Percentiles rank a stretch among this genome's conserved stretches.
These are phyloP conservation scores for Oscheius sp. DNA, from an alignment of 2,888 invertebrate genomes.

Conservation along the genomic window DNA sequence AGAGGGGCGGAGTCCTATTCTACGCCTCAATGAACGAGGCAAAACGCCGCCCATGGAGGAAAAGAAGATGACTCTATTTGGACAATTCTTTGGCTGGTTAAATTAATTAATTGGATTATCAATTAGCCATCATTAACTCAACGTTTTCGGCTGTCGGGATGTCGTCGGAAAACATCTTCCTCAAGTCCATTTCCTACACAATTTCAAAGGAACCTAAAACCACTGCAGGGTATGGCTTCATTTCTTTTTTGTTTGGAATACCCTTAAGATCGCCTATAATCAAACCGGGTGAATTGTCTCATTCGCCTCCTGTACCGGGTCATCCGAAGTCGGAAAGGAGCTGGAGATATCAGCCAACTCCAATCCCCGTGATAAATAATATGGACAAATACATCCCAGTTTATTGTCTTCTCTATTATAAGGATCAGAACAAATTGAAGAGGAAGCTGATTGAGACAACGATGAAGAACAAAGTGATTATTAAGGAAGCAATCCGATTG, in stretches of 20 bases:
- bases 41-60: slow-evolving; percentile 5
- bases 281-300: neutral
- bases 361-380: no score
- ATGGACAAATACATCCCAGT: neutral
- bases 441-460: neutral
- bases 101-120: no score
- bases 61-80: neutral
- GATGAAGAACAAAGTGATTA: neutral
- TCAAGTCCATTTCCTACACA: no score
- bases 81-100: no score
- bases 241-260: no score
- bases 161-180: no score
- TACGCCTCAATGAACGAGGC: slow-evolving; percentile 26
- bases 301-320: neutral
- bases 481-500: neutral
- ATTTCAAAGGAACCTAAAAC: no score
- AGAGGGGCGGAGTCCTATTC: slow-evolving; percentile 26
- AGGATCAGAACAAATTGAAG: neutral
- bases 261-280: neutral
- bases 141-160: no score
- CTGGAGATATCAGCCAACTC: neutral
- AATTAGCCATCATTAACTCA: no score
- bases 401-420: neutral
- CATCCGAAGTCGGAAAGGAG: neutral
- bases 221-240: no score